A percentile compares a stretch with the other conserved stretches of the same genome.
phyloP scores from a whole-genome alignment of 2,797 vertebrate species.

The Sebastes glaucus region DNA sequence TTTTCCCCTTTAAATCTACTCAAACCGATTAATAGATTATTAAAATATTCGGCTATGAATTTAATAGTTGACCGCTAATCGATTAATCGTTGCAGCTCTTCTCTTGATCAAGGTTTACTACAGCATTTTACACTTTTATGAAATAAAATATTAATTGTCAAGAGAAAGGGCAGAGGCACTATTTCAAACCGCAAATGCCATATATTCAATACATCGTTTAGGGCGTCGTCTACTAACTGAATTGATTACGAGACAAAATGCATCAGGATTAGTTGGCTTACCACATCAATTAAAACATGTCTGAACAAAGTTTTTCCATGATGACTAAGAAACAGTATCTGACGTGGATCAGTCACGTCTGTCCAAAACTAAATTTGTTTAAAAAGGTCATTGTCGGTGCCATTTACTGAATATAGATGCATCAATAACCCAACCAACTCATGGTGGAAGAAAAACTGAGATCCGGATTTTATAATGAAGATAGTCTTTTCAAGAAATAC shows the following conservation, averaged over 20 bases:
- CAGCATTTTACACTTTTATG: not conserved
- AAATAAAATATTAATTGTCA: not conserved
- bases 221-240: not conserved
- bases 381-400: not conserved
- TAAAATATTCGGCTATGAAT: fast-evolving
- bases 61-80: too few relatives aligned
- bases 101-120: not conserved
- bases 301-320: not conserved
- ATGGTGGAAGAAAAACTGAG: not conserved
- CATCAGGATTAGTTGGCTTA: not conserved
- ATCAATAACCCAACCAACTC: not conserved
- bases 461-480: not conserved
- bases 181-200: not conserved
- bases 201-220: not conserved
- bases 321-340: not conserved
- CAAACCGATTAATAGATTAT: too few relatives aligned
- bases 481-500: not conserved
- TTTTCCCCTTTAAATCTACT: too few relatives aligned
- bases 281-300: not conserved
- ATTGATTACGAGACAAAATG: not conserved
- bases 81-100: not conserved
- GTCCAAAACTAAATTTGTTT: not conserved
- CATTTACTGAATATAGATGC: not conserved
- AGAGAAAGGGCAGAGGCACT: not conserved
- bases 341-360: fast-evolving